Evolutionary conservation across 2,888 invertebrate genomes (phyloP), one percentile per base, ranked within the genome.

Genomic region (Conops quadrifasciatus): DNA sequence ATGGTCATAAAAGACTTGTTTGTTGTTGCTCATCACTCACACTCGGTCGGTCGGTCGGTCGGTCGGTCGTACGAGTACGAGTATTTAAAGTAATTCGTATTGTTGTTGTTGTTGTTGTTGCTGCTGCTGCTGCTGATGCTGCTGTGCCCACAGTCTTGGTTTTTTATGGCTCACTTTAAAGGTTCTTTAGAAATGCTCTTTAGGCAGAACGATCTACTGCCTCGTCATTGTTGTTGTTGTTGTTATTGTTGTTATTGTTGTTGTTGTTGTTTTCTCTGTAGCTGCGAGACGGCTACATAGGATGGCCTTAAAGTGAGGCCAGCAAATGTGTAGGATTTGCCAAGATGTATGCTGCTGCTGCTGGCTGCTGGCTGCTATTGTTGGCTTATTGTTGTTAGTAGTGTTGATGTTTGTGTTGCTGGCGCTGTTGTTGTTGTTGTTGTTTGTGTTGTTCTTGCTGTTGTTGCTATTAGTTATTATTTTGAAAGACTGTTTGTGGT

Each of bases 1-100:
- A 74, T 74, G 76, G 75, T 74, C 75, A 76, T 76, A 75, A 75
- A 74, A 77, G 74, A 74, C 75, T 74, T 36, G 5, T 4, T 36
- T 36, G 36, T 36, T 74, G 72, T 76, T 75, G 75, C 76, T 72
- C 69, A 75, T 74, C 74, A 5, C 59, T 64, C 65, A 70, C 47
- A 36, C 58, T 58, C 45, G 56, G n/a, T n/a, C n/a, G n/a, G n/a
- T n/a, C n/a, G n/a, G n/a, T n/a, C n/a, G n/a, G n/a, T n/a, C n/a
- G n/a, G n/a, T n/a, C n/a, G n/a, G n/a, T n/a, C n/a, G n/a, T n/a
- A n/a, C n/a, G n/a, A n/a, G n/a, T n/a, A n/a, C n/a, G n/a, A n/a
- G n/a, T n/a, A n/a, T 36, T 36, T 36, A 36, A 4, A 9, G 4
- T 36, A 9, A 7, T 36, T 36, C 4, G 36, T 36, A 36, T 36